Evolutionary conservation across 2,113 vertebrate genomes (phyloP).

Genomic region (Lepus americanus): DNA sequence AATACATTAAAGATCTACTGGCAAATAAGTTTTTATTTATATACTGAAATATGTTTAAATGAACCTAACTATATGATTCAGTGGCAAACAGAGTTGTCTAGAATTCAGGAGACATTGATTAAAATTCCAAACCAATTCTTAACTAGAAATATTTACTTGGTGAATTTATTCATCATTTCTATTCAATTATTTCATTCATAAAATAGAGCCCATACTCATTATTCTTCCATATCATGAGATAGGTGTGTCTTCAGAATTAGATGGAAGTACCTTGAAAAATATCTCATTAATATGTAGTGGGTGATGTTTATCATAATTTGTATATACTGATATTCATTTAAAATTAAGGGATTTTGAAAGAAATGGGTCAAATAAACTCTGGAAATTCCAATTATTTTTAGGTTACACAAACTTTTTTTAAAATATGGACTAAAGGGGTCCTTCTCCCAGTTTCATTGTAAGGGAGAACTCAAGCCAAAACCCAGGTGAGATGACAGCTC

Average conservation of each 20-base stretch:
- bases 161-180: background rate
- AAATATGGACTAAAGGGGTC: background rate
- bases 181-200: background rate
- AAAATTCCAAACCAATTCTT: background rate
- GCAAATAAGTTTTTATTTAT: background rate
- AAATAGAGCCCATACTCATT: background rate
- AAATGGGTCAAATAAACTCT: background rate
- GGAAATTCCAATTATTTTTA: background rate
- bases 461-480: background rate
- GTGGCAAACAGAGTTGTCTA: background rate
- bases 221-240: background rate
- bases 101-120: background rate
- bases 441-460: too few relatives aligned
- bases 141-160: conserved; percentile 15
- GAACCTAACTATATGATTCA: conserved; percentile 25
- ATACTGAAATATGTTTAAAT: background rate
- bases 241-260: background rate
- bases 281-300: background rate
- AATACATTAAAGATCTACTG: background rate
- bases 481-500: too few relatives aligned
- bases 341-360: background rate
- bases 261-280: background rate
- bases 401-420: background rate
- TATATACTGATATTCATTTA: background rate
- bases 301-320: background rate